phyloP scores from a whole-genome alignment of 1,140 invertebrate genomes.

The Scaptodrosophila lebanonensis region DNA sequence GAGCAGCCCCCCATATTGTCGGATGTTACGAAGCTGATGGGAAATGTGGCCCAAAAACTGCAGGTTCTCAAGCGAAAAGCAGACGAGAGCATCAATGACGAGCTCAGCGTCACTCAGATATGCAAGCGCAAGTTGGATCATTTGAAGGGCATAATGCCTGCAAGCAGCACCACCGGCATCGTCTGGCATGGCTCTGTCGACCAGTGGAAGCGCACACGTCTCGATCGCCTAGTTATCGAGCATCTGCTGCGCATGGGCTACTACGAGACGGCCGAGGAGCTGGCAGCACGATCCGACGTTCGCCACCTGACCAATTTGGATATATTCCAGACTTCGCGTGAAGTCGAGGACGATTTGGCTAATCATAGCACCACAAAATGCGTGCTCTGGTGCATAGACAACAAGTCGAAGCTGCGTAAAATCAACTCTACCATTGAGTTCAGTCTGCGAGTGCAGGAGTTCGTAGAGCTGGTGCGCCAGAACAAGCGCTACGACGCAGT shows the following conservation, averaged over 20 bases:
- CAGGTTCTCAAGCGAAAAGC: slow-evolving; percentile 95
- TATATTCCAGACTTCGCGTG: slow-evolving; percentile 92
- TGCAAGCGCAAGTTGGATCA: slow-evolving; percentile 93
- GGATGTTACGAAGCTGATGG: slow-evolving; percentile 89
- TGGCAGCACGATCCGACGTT: slow-evolving; percentile 90
- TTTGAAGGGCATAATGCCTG: slow-evolving; percentile 85
- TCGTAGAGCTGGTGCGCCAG: slow-evolving; percentile 94
- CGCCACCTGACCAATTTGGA: slow-evolving; percentile 93
- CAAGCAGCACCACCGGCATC: slow-evolving; percentile 56
- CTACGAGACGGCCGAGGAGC: slow-evolving; percentile 92
- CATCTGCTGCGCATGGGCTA: slow-evolving; percentile 97
- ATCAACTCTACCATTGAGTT: slow-evolving; percentile 94
- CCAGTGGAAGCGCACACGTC: slow-evolving; percentile 87
- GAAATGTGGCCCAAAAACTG: slow-evolving; percentile 92
- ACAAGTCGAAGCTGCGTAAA: slow-evolving; percentile 96
- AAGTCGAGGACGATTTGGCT: slow-evolving; percentile 89
- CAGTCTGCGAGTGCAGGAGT: slow-evolving; percentile 95
- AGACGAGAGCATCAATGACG: slow-evolving; percentile 93
- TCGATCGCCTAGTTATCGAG: slow-evolving; percentile 97
- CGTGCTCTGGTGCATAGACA: slow-evolving; percentile 97
- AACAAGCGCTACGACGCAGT: slow-evolving; percentile 94
- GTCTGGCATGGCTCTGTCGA: slow-evolving; percentile 80
- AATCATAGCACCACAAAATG: slow-evolving; percentile 91
- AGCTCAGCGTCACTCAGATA: slow-evolving; percentile 87
- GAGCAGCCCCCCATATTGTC: slow-evolving; percentile 52